These are phyloP conservation scores for Podarcis lilfordi DNA, from an alignment of 2,797 vertebrate species.

Conservation along the genomic window DNA sequence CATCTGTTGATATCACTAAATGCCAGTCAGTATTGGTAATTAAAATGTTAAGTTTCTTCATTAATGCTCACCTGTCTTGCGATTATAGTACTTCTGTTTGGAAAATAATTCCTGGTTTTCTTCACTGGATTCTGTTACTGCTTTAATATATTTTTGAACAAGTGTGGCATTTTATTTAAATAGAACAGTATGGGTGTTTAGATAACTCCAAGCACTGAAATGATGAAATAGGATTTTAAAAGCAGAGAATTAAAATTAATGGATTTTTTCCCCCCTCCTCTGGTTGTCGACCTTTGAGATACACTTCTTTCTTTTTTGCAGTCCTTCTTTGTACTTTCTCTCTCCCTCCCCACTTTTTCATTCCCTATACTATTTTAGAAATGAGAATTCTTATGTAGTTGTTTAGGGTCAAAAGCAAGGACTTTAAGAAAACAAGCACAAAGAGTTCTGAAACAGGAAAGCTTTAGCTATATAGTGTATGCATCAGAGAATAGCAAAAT, in stretches of 20 bases:
- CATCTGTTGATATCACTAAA: neutral
- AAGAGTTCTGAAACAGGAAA: neutral
- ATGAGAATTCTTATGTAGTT: neutral
- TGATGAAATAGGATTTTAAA: conserved; percentile 12
- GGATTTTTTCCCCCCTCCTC: neutral
- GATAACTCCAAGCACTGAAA: neutral
- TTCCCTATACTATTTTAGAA: neutral
- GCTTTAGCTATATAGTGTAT: neutral
- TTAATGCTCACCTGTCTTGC: neutral
- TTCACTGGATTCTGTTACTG: neutral
- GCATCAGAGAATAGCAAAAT: neutral
- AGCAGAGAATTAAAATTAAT: conserved; percentile 8
- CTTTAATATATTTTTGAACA: neutral
- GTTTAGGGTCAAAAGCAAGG: neutral
- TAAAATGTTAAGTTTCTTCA: neutral
- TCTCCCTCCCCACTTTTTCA: neutral
- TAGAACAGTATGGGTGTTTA: neutral
- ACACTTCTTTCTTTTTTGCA: neutral
- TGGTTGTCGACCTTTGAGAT: neutral
- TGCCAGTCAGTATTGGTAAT: neutral
- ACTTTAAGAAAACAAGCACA: neutral
- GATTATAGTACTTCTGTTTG: neutral
- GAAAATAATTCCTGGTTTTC: neutral
- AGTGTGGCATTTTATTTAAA: neutral
- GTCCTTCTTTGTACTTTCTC: neutral